Evolutionary conservation across 2,113 vertebrate species (phyloP).

Genomic region (Epinephelus moara): DNA sequence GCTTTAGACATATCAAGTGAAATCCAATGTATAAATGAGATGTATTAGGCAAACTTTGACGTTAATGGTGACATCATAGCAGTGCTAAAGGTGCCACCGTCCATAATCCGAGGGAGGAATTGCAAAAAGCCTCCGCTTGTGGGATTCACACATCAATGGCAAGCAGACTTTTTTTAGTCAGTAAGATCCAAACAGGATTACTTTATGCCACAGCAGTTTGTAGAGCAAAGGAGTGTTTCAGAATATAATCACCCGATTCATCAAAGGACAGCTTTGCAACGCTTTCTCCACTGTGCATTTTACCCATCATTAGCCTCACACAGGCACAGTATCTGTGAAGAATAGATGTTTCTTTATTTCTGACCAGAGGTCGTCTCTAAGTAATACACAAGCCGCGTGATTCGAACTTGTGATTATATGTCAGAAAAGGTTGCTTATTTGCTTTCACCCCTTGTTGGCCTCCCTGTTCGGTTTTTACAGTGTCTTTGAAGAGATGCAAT

Average conservation of each 20-base stretch:
- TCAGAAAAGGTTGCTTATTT: conserved; percentile 32
- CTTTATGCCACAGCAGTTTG: conserved; percentile 68
- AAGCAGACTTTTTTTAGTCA: conserved; percentile 68
- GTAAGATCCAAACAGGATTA: conserved; percentile 77
- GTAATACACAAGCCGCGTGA: conserved; percentile 20
- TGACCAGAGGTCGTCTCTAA: conserved; percentile 35
- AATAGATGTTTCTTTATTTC: conserved; percentile 42
- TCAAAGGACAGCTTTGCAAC: conserved; percentile 68
- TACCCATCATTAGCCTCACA: conserved; percentile 65
- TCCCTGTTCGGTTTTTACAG: conserved; percentile 20
- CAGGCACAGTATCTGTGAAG: conserved; percentile 33
- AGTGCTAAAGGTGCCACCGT: conserved; percentile 46
- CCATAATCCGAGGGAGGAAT: conserved; percentile 59
- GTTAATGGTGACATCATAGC: conserved; percentile 40
- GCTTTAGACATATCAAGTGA: conserved; percentile 44
- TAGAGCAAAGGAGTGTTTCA: conserved; percentile 77
- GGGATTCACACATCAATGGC: conserved; percentile 67
- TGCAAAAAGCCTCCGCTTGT: conserved; percentile 48
- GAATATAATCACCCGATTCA: conserved; percentile 76
- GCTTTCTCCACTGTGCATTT: conserved; percentile 58
- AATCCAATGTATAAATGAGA: conserved; percentile 54
- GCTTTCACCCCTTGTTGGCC: conserved; percentile 36
- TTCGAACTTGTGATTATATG: conserved; percentile 15
- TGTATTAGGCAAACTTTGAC: conserved; percentile 26
- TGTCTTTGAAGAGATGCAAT: conserved; percentile 23